Conservation (phyloP, 2,113 vertebrate species). For the Siniperca knerii region DNA sequence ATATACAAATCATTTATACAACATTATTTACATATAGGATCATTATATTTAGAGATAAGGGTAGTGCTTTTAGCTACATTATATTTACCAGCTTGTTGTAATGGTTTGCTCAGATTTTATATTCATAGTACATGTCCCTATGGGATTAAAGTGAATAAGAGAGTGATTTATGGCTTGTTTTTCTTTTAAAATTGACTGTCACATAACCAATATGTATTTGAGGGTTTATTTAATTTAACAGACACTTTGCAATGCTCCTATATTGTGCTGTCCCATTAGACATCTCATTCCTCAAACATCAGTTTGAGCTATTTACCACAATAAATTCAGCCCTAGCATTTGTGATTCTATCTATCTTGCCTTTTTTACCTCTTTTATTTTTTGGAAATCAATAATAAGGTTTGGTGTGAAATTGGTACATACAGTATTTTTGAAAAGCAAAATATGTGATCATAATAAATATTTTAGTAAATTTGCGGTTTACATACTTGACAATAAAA, state of each 20-base stretch:
- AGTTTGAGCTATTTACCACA: neutral
- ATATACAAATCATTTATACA: neutral
- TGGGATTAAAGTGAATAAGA: neutral
- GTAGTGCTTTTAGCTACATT: neutral
- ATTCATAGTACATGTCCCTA: neutral
- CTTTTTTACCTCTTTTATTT: neutral
- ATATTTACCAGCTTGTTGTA: neutral
- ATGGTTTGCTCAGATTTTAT: neutral
- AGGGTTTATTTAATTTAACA: slow-evolving; percentile 14
- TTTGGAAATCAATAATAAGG: neutral
- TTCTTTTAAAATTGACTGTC: neutral
- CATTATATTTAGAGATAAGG: neutral
- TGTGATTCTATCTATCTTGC: neutral
- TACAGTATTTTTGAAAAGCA: neutral
- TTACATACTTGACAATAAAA: slow-evolving; percentile 15
- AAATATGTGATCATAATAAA: neutral
- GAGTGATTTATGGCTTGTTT: neutral
- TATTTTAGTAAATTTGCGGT: neutral
- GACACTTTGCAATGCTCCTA: neutral
- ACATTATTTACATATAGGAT: neutral
- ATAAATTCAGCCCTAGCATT: neutral
- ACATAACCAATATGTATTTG: neutral
- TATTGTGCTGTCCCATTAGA: neutral
- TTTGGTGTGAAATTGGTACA: neutral
- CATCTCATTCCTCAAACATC: slow-evolving; percentile 3